Evolutionary conservation across 2,888 invertebrate species (phyloP), one percentile per base, ranked within the genome.

Genomic region (Cabera pusaria): DNA sequence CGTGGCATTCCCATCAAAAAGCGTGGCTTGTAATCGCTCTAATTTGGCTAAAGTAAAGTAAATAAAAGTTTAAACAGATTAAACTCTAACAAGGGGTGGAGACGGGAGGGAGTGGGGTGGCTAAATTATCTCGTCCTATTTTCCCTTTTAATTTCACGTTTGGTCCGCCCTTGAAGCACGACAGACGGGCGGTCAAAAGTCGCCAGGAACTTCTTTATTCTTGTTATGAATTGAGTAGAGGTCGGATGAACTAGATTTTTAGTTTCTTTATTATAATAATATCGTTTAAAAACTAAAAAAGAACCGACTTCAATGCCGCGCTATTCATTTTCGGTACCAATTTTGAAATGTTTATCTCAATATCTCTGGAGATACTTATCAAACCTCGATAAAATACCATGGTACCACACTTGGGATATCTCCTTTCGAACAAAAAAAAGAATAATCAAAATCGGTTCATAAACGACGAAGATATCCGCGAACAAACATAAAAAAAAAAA

Each of bases 41-140:
- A 81, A 82, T 83, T 83, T 73, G 56, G 68, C 70, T 71, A 65
- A 72, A 75, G 71, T 83, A 83, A 85, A 76, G 71, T 83, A 84
- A 85, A 85, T 84, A 86, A 86, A 86, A 87, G 80, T 86, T 82
- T 80, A 82, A 79, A 82, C 76, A 80, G 84, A 86, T 85, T 84
- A 84, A 85, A 81, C 76, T 74, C 76, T 77, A 82, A 85, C 72
- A 79, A 76, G 76, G 69, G 69, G 59, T 55, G 49, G 28, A 29
- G 59, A 51, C 50, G 37, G 46, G 48, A 54, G 50, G 59, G 54
- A 56, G 45, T 52, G 59, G 59, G 63, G 64, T 55, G 62, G 66
- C 49, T 68, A 82, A 84, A 86, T 86, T 85, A 85, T 85, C 82
- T 84, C 74, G 81, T 83, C 82, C 83, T 82, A 82, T 83, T 85